Evolutionary conservation across 1,140 invertebrate genomes (phyloP), one percentile per base, ranked within the genome.

Genomic region (Macrosteles quadrilineatus): DNA sequence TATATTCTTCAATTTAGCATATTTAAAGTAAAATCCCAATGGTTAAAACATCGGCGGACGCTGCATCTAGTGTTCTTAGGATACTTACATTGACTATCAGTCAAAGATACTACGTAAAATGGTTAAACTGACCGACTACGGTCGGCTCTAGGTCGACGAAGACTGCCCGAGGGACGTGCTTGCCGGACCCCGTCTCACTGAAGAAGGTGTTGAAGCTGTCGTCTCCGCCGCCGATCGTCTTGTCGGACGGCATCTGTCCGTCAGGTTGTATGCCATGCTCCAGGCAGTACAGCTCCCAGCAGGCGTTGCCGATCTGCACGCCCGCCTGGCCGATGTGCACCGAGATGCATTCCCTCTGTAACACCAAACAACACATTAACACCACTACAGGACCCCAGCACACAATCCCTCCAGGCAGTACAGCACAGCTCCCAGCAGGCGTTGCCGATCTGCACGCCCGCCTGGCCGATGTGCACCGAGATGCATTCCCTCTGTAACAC

Each of bases 241-340:
- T 89, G 80, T 89, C 88, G 4, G 86, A 94, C 14, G 89, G 88
- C 89, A 91, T 91, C 77, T 88, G 86, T 2, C 93, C 93, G 82
- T 95, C 92, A 53, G 92, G 92, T 79, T 95, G 91, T 77, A 96
- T 95, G 29, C 93, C 93, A 84, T 96, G 94, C 81, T 95, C 94
- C 75, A 96, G 81, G 80, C 94, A 96, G 82, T 95, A 95, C 69
- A 96, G 83, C 79, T 96, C 94, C 89, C 89, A 91, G 78, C 88
- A 90, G 69, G 91, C 92, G 79, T 95, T 95, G 53, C 89, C 94
- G 78, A 95, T 95, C 83, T 95, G 94, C 6, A 94, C 92, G 59
- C 94, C 94, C 68, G 94, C 94, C 83, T 96, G 93, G 47, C 93
- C 93, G 76, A 96, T 88, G 81, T 95, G 93, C 70, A 95, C 87